Evolutionary conservation across 2,113 vertebrate species (phyloP).

Genomic region (Scytalopus superciliaris): DNA sequence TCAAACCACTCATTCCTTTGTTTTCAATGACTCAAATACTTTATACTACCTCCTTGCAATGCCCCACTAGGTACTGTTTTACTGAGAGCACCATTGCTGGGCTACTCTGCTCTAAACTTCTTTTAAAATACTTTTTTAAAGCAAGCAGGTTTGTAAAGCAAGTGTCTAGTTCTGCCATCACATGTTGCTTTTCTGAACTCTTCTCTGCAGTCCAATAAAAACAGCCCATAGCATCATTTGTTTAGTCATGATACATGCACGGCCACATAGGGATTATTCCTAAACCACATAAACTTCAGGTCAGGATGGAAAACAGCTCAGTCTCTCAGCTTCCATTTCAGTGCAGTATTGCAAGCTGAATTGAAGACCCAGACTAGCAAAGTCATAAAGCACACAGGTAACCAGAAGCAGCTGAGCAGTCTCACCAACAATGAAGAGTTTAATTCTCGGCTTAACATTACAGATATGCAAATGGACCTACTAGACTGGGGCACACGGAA

Average conservation of each 20-base stretch:
- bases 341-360: neutral
- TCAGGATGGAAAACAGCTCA: neutral
- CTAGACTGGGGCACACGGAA: neutral
- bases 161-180: neutral
- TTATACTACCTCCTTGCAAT: neutral
- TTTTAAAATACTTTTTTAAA: neutral
- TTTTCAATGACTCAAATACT: neutral
- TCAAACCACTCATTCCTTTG: neutral
- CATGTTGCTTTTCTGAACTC: neutral
- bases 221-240: neutral
- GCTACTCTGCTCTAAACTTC: neutral
- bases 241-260: neutral
- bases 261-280: neutral
- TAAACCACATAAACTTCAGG: neutral
- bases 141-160: neutral
- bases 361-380: neutral
- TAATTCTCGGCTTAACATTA: neutral
- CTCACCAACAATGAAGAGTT: neutral
- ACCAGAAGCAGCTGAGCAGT: neutral
- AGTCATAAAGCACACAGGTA: neutral
- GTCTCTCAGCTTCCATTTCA: neutral
- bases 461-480: neutral
- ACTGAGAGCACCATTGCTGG: neutral
- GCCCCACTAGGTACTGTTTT: neutral
- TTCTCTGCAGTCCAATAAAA: neutral